A percentile compares a stretch with the other conserved stretches of the same genome.
phyloP scores from a whole-genome alignment of 2,797 vertebrate species.

The Amblyraja radiata region DNA sequence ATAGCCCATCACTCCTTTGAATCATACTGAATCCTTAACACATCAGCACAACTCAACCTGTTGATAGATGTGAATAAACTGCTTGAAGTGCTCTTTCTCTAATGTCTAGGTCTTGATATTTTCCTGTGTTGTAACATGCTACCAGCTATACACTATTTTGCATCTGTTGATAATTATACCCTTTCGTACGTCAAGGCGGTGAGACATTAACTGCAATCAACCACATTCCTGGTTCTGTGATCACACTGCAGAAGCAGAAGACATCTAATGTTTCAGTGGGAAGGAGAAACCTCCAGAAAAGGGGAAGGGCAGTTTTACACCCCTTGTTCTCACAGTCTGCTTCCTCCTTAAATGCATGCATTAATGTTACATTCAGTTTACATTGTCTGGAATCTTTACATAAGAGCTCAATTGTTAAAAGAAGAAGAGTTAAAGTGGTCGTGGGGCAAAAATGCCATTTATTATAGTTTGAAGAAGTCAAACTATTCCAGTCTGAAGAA shows the following conservation, averaged over 20 bases:
- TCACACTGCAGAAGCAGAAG: constrained; percentile 22
- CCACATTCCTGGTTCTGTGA: constrained; percentile 20
- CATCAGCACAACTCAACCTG: neutral
- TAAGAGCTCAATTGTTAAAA: neutral
- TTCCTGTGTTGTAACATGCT: neutral
- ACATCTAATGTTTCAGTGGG: constrained; percentile 11
- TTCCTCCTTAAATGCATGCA: neutral
- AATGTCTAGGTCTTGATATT: neutral
- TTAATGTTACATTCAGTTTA: neutral
- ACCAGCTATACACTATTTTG: neutral
- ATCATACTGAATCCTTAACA: neutral
- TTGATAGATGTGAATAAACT: neutral
- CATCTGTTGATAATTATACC: neutral
- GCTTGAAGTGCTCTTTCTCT: neutral
- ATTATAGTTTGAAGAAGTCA: neutral
- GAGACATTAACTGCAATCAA: constrained; percentile 4
- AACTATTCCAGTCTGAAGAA: no score
- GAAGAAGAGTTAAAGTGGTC: neutral
- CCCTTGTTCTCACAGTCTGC: constrained; percentile 3
- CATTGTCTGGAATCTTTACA: neutral
- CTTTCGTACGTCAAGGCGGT: neutral
- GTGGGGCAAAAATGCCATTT: neutral
- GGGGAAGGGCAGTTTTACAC: constrained; percentile 25
- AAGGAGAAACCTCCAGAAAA: constrained; percentile 29
- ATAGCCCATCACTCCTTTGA: neutral